Conservation (phyloP, 2,113 vertebrate species). For the Dolichotis patagonum region DNA sequence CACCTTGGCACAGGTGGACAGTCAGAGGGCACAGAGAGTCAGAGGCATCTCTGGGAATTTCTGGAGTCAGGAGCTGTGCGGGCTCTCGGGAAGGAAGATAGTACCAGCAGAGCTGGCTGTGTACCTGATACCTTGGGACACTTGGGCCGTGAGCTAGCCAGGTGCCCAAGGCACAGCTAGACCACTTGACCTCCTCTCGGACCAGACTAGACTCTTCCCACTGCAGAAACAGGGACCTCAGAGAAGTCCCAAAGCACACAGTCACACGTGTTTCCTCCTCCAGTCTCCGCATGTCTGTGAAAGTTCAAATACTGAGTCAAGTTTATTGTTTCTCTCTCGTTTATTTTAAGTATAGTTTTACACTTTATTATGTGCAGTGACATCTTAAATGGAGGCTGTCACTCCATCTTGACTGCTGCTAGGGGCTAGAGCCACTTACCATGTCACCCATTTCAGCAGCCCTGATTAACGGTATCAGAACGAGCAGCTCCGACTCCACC, state of each 20-base stretch:
- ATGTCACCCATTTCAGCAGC: slow-evolving; percentile 86
- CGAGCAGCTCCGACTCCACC: slow-evolving; percentile 76
- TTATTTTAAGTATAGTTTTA: slow-evolving; percentile 90
- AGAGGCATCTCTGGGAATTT: background rate
- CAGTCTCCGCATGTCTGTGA: slow-evolving; percentile 41
- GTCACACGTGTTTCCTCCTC: background rate
- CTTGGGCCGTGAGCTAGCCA: background rate
- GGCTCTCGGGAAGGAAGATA: background rate
- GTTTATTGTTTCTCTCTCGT: slow-evolving; percentile 89
- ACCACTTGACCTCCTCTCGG: background rate
- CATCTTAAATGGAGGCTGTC: slow-evolving; percentile 90
- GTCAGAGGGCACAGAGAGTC: accelerated
- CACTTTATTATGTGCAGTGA: slow-evolving; percentile 89
- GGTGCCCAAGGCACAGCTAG: background rate
- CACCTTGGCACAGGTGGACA: background rate
- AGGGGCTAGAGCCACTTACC: slow-evolving; percentile 87
- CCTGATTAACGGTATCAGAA: slow-evolving; percentile 85
- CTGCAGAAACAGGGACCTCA: background rate
- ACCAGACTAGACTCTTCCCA: background rate
- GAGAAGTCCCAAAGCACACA: accelerated
- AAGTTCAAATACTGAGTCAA: slow-evolving; percentile 87
- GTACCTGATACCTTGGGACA: accelerated
- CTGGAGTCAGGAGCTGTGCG: accelerated
- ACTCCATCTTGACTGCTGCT: slow-evolving; percentile 87
- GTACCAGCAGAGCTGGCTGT: background rate